phyloP scores from a whole-genome alignment of 2,888 invertebrate genomes.

The Amphimallon solstitiale region DNA sequence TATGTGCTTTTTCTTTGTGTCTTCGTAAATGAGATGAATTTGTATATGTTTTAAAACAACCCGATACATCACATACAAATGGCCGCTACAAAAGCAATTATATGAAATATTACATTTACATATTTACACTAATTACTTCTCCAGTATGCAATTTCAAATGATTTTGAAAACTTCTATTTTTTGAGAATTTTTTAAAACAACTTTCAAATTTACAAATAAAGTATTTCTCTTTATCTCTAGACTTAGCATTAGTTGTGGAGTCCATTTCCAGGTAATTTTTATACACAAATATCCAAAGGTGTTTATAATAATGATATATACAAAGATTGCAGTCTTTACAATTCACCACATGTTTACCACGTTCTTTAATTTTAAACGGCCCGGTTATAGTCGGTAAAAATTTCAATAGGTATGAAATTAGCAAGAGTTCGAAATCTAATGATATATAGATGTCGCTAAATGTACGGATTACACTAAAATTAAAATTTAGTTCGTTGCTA shows the following conservation, averaged over 20 bases:
- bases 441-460: too few species aligned
- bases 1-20: slow-evolving; percentile 49
- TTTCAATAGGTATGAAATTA: too few species aligned
- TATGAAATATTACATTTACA: background rate
- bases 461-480: too few species aligned
- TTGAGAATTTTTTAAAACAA: slow-evolving; percentile 41
- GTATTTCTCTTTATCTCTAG: slow-evolving; percentile 10
- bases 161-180: slow-evolving; percentile 41
- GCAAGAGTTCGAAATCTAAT: too few species aligned
- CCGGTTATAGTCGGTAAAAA: too few species aligned
- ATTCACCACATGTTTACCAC: too few species aligned
- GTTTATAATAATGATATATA: too few species aligned
- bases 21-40: slow-evolving; percentile 52
- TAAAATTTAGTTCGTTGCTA: too few species aligned
- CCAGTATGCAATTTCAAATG: slow-evolving; percentile 44
- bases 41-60: slow-evolving; percentile 51
- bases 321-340: too few species aligned
- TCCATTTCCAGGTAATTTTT: too few species aligned
- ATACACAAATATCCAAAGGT: too few species aligned
- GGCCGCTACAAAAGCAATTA: slow-evolving; percentile 46
- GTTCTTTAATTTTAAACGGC: too few species aligned
- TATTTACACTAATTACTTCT: slow-evolving; percentile 39
- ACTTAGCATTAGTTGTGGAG: slow-evolving; percentile 35
- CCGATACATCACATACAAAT: slow-evolving; percentile 48
- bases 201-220: slow-evolving; percentile 34